phyloP scores from a whole-genome alignment of 2,113 vertebrate genomes.

The Murina feae region DNA sequence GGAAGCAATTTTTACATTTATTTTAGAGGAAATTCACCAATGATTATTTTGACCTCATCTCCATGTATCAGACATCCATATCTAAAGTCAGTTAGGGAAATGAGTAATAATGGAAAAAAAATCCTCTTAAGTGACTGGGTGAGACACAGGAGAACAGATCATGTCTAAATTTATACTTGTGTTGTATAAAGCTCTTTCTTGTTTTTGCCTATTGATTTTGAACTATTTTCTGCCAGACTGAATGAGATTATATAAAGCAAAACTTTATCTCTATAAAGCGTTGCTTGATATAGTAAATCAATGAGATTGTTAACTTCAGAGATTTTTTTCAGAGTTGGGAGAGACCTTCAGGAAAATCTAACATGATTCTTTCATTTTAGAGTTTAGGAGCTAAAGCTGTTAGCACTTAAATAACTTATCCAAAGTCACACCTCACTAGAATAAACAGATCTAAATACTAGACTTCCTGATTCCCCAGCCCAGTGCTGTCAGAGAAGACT shows the following conservation, averaged over 20 bases:
- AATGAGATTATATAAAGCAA: not conserved
- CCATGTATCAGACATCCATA: not conserved
- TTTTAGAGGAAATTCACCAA: constrained; percentile 36
- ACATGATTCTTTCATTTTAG: not conserved
- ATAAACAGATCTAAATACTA: not conserved
- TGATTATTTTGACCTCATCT: constrained; percentile 44
- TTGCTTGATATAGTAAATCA: not conserved
- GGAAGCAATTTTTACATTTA: constrained; percentile 40
- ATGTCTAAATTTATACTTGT: not conserved
- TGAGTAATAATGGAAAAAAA: constrained; percentile 31
- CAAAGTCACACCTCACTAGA: not conserved
- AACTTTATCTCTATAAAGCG: not conserved
- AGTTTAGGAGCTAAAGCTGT: not conserved
- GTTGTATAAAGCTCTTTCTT: not conserved
- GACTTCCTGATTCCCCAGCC: not conserved
- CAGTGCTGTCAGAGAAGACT: not conserved
- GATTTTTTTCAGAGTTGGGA: constrained; percentile 2
- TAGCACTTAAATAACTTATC: not conserved
- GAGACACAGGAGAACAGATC: not conserved
- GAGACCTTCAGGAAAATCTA: not conserved
- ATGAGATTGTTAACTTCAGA: not conserved
- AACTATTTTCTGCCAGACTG: not conserved
- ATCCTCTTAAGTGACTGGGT: not conserved
- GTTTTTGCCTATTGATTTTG: not conserved
- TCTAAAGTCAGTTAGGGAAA: constrained; percentile 47